Evolutionary conservation across 2,113 vertebrate species (phyloP).

Genomic region (Dipodomys spectabilis): DNA sequence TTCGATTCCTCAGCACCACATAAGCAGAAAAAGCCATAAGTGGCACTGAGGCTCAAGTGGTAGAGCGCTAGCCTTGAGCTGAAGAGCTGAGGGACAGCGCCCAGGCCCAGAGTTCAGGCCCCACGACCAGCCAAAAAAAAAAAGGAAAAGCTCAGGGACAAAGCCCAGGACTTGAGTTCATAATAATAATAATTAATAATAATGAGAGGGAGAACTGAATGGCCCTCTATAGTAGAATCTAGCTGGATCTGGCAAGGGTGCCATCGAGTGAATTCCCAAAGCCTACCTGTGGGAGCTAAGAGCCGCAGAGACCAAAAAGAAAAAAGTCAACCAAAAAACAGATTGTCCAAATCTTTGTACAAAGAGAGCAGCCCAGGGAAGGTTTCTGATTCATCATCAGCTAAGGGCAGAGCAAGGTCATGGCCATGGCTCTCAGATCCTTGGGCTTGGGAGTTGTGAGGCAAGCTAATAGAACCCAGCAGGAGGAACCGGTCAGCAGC

Average conservation of each 20-base stretch:
- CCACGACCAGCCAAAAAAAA: too few species aligned
- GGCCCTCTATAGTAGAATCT: not conserved
- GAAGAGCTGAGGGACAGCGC: too few species aligned
- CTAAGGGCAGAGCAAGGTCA: slow-evolving; percentile 55
- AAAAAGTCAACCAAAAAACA: too few species aligned
- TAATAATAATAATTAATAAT: too few species aligned
- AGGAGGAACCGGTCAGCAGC: not conserved
- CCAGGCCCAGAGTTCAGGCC: too few species aligned
- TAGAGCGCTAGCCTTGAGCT: too few species aligned
- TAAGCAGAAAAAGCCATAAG: too few species aligned
- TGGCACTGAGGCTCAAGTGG: too few species aligned
- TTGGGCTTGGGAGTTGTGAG: slow-evolving; percentile 21
- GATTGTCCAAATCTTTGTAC: not conserved
- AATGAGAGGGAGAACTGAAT: too few species aligned
- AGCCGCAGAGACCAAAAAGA: not conserved
- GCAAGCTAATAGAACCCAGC: not conserved
- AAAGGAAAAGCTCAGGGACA: too few species aligned
- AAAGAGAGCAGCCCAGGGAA: not conserved
- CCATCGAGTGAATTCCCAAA: not conserved
- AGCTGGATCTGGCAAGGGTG: not conserved
- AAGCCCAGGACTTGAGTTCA: too few species aligned
- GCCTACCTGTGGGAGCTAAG: rapidly evolving
- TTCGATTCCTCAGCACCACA: too few species aligned
- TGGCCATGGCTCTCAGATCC: not conserved
- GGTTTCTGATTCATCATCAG: not conserved